Evolutionary conservation across 23 tunicate genomes (phyloP).

Genomic region (Trididemnum clinides): DNA sequence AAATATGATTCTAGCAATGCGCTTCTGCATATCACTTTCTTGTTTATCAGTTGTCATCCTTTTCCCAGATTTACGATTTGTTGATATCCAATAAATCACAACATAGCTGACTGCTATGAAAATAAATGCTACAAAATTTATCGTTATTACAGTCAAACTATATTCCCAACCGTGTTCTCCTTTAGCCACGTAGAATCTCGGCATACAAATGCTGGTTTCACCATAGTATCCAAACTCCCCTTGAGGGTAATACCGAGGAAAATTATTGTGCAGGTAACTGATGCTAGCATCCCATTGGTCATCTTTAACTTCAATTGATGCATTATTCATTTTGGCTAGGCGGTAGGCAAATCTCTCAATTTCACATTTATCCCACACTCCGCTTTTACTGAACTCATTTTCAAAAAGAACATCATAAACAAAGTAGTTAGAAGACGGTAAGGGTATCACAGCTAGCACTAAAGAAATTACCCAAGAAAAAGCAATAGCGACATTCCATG

Average conservation of each 20-base stretch:
- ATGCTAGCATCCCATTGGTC: background rate
- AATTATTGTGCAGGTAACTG: background rate
- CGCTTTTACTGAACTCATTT: background rate
- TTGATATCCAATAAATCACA: background rate
- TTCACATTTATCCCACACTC: background rate
- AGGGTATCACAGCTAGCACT: slow-evolving; percentile 3
- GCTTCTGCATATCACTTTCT: background rate
- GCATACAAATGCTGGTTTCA: slow-evolving; percentile 54
- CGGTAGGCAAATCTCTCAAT: background rate
- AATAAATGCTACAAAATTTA: slow-evolving; percentile 23
- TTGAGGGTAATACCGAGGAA: slow-evolving; percentile 35
- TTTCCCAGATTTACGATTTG: background rate
- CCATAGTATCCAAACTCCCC: slow-evolving; percentile 55
- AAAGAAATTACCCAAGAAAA: slow-evolving; percentile 13
- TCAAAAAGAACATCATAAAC: background rate
- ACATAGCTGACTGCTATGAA: slow-evolving; percentile 23
- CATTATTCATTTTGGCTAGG: background rate
- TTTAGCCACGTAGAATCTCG: slow-evolving; percentile 6
- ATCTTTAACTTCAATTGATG: background rate
- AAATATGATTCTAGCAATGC: background rate
- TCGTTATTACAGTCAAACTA: slow-evolving; percentile 18
- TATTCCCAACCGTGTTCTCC: slow-evolving; percentile 42
- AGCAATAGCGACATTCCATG: background rate
- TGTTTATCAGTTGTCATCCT: background rate
- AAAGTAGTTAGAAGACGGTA: slow-evolving; percentile 7